These are phyloP conservation scores for Diarsia mendica DNA, from an alignment of 2,888 invertebrate genomes.

Conservation along the genomic window DNA sequence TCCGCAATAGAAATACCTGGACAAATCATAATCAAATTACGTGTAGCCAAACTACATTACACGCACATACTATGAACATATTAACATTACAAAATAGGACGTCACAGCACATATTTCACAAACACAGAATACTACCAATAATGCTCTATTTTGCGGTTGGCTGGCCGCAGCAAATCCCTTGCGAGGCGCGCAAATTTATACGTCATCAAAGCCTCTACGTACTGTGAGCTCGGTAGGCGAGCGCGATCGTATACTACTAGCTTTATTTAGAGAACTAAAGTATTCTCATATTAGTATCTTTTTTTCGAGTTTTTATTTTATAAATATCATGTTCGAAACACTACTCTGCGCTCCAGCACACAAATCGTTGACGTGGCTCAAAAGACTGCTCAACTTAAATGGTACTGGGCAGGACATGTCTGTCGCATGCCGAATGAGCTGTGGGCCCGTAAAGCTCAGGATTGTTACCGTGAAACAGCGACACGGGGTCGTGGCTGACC, in stretches of 20 bases:
- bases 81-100: constrained; percentile 28
- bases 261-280: constrained; percentile 44
- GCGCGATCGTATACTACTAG: constrained; percentile 36
- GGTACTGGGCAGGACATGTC: no score
- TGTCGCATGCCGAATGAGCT: no score
- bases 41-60: constrained; percentile 2
- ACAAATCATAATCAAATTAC: constrained; percentile 7
- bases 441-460: no score
- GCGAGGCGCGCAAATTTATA: constrained; percentile 66
- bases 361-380: no score
- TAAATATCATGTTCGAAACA: no score
- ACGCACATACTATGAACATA: constrained; percentile 15
- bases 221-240: constrained; percentile 34
- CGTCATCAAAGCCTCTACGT: constrained; percentile 59
- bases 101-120: constrained; percentile 56
- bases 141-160: constrained; percentile 67
- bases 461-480: no score
- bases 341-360: no score
- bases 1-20: constrained; percentile 4
- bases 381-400: no score
- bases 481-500: no score
- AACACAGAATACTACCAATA: constrained; percentile 61
- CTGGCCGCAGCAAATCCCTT: constrained; percentile 64
- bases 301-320: not conserved
- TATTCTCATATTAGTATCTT: constrained; percentile 2